phyloP scores from a whole-genome alignment of 2,888 invertebrate genomes.

The Keiferia lycopersicella region DNA sequence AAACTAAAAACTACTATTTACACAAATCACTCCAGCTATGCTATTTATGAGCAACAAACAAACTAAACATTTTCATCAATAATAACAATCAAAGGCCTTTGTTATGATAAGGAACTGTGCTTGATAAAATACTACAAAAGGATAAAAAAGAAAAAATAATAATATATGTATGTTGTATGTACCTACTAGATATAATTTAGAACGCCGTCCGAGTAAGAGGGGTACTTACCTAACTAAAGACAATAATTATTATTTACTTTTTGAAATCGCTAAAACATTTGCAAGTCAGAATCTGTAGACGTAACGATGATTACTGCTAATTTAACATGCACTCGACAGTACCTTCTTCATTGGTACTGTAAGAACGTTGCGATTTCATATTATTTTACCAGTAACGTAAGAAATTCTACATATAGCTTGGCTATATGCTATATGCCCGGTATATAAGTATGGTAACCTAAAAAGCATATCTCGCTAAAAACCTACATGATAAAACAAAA shows the following conservation, averaged over 20 bases:
- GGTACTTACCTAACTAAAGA: too few species aligned
- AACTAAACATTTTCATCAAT: slow-evolving; percentile 7
- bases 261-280: neutral
- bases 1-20: slow-evolving; percentile 46
- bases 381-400: neutral
- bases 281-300: neutral
- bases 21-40: slow-evolving; percentile 21
- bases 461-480: neutral
- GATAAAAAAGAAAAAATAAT: neutral
- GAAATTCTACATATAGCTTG: neutral
- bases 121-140: neutral
- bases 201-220: too few species aligned
- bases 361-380: too few species aligned
- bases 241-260: neutral
- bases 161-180: too few species aligned
- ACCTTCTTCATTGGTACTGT: neutral
- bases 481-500: neutral
- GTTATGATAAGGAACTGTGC: slow-evolving; percentile 22
- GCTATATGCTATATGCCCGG: neutral
- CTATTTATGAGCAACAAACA: neutral
- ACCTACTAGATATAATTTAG: too few species aligned
- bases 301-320: neutral
- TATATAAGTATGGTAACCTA: neutral
- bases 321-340: neutral
- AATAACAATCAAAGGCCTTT: slow-evolving; percentile 18